Conservation (phyloP, 1,140 invertebrate genomes). For the Aphaenogaster floridana region DNA sequence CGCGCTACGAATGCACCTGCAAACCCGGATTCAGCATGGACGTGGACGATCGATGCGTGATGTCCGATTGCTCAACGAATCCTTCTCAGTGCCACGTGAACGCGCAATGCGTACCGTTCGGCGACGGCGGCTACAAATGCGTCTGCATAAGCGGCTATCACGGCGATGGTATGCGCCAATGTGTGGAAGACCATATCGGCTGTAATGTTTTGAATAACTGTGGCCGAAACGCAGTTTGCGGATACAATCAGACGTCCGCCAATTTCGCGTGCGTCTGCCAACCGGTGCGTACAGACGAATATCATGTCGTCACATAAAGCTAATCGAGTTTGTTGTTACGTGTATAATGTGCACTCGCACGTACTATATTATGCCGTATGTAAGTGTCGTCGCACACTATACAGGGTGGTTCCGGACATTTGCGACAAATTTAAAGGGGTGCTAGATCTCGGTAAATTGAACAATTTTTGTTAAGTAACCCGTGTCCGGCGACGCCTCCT, state of each 20-base stretch:
- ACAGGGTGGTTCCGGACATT: no score
- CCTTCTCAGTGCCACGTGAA: constrained; percentile 88
- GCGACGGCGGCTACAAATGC: constrained; percentile 90
- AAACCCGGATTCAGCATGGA: constrained; percentile 87
- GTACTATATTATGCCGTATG: background rate
- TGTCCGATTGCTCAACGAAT: constrained; percentile 83
- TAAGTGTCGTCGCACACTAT: background rate
- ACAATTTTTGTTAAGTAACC: no score
- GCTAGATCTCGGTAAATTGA: no score
- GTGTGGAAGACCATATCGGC: constrained; percentile 89
- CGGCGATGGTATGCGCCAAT: constrained; percentile 92
- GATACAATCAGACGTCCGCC: constrained; percentile 88
- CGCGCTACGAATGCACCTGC: constrained; percentile 91
- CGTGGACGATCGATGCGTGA: constrained; percentile 88
- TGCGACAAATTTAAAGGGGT: no score
- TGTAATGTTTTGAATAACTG: constrained; percentile 96
- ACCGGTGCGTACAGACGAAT: constrained; percentile 80
- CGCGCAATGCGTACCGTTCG: constrained; percentile 88
- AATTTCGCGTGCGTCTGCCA: constrained; percentile 88
- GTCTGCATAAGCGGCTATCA: constrained; percentile 92
- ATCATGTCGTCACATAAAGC: background rate
- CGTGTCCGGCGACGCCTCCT: no score
- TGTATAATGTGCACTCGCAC: background rate
- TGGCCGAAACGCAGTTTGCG: constrained; percentile 93
- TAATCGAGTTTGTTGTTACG: background rate